Percentiles rank a stretch among this genome's conserved stretches.
Evolutionary conservation across 2,888 invertebrate genomes (phyloP).

Genomic region (Oscheius sp.): DNA sequence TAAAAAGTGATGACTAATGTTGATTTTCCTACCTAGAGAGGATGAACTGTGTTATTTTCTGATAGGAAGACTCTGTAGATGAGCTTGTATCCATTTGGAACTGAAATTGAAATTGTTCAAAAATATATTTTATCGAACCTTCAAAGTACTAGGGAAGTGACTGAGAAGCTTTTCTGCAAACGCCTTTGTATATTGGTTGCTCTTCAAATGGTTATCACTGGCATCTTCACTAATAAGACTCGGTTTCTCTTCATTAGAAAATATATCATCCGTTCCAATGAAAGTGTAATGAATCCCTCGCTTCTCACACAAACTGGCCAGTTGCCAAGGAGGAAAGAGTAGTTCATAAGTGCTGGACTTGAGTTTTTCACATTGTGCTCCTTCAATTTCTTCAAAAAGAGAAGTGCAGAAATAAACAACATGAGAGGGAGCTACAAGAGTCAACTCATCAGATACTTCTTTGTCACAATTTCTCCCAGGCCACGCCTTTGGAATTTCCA

Average conservation of each 20-base stretch:
- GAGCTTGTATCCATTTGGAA: not conserved
- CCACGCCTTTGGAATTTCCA: not conserved
- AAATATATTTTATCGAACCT: slow-evolving; percentile 16
- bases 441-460: slow-evolving; percentile 31
- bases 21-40: not conserved
- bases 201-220: no score
- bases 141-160: slow-evolving; percentile 49
- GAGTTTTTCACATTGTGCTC: slow-evolving; percentile 38
- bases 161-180: slow-evolving; percentile 48
- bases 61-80: not conserved
- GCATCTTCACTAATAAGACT: slow-evolving; percentile 33
- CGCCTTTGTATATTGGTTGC: slow-evolving; percentile 55
- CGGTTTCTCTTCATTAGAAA: slow-evolving; percentile 33
- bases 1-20: not conserved
- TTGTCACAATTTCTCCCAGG: slow-evolving; percentile 32
- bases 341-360: slow-evolving; percentile 60
- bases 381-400: slow-evolving; percentile 35
- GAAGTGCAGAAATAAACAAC: slow-evolving; percentile 34
- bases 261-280: slow-evolving; percentile 58
- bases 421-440: slow-evolving; percentile 34
- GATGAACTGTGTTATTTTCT: not conserved
- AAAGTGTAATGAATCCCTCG: slow-evolving; percentile 60
- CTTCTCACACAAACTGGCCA: slow-evolving; percentile 58
- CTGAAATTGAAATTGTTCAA: not conserved
- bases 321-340: slow-evolving; percentile 64